Evolutionary conservation across 1,140 invertebrate genomes (phyloP).

Genomic region (Subanguina moxae): DNA sequence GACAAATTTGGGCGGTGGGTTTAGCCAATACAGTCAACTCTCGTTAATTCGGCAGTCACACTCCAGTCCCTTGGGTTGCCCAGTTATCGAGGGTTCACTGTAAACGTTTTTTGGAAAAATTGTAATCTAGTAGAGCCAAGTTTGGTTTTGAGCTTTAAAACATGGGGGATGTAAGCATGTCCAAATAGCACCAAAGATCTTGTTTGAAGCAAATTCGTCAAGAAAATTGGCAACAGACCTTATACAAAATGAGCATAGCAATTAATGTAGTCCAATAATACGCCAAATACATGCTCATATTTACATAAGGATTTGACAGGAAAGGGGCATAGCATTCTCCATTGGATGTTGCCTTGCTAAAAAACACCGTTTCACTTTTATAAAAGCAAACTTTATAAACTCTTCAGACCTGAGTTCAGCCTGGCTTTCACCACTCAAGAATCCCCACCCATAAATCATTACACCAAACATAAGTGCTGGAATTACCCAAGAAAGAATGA

Average conservation of each 20-base stretch:
- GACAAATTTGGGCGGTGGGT: no score
- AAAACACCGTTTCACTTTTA: conserved; percentile 6
- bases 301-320: conserved; percentile 58
- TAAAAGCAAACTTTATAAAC: background rate
- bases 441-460: conserved; percentile 58
- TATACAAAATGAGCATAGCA: conserved; percentile 58
- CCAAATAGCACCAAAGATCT: no score
- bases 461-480: conserved; percentile 55
- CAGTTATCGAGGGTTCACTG: no score
- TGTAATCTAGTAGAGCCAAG: no score
- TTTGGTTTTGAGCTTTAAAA: no score
- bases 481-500: conserved; percentile 55
- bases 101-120: no score
- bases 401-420: background rate
- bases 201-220: no score
- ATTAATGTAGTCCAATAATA: conserved; percentile 59
- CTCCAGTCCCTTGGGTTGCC: no score
- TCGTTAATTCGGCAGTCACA: no score
- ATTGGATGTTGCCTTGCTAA: conserved; percentile 40
- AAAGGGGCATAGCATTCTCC: conserved; percentile 58
- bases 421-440: conserved; percentile 43
- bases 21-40: no score
- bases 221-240: conserved; percentile 39
- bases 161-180: no score
- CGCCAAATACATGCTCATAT: conserved; percentile 59